Conservation (phyloP, 2,113 vertebrate species). For the Pongo abelii region DNA sequence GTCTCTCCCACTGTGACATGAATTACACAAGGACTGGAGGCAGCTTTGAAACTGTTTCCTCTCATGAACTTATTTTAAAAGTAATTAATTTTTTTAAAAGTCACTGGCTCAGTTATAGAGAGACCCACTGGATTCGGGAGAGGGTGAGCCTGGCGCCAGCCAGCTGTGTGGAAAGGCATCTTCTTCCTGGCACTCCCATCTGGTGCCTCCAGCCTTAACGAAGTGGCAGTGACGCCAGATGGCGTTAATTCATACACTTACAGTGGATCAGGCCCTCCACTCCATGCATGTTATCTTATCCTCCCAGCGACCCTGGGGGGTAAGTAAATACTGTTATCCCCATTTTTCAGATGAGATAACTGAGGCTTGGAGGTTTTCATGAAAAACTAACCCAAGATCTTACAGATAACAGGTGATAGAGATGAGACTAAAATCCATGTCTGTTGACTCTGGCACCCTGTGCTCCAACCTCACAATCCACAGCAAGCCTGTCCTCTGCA, state of each 20-base stretch:
- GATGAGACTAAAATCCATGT: neutral
- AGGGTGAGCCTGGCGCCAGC: neutral
- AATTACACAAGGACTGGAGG: neutral
- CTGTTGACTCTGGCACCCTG: neutral
- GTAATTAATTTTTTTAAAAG: neutral
- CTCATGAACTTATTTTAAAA: conserved; percentile 35
- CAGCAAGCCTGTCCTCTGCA: neutral
- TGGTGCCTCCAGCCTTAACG: neutral
- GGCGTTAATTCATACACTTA: rapidly evolving
- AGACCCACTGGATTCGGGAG: neutral
- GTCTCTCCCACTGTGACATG: neutral
- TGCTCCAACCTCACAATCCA: too few species aligned
- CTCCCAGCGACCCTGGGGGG: rapidly evolving
- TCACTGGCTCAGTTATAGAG: neutral
- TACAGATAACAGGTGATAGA: neutral
- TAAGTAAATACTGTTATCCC: too few species aligned
- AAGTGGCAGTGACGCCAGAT: too few species aligned
- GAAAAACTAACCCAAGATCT: neutral
- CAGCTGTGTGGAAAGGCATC: rapidly evolving
- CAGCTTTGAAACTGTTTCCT: conserved; percentile 4
- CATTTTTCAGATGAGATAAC: neutral
- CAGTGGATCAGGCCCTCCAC: neutral
- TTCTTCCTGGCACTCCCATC: rapidly evolving
- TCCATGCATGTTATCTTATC: neutral
- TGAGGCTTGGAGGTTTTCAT: neutral